phyloP scores from a whole-genome alignment of 2,113 vertebrate species.

The Nannobrachium achirus region DNA sequence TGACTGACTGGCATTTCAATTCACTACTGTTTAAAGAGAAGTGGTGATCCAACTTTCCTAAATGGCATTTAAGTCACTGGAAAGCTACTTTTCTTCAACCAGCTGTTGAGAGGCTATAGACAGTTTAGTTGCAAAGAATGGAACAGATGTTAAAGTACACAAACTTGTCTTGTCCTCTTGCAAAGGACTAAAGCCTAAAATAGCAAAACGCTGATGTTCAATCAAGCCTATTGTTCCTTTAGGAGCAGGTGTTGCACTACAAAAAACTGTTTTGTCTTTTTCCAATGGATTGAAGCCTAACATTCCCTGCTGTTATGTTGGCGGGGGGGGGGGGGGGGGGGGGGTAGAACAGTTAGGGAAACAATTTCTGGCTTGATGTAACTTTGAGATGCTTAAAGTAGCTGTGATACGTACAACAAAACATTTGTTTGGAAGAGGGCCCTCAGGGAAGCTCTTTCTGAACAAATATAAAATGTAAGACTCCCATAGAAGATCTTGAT shows the following conservation, averaged over 20 bases:
- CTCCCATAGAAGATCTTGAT: constrained; percentile 24
- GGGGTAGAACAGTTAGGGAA: neutral
- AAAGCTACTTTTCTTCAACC: constrained; percentile 20
- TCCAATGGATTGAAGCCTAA: neutral
- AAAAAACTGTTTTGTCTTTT: neutral
- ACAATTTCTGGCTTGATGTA: constrained; percentile 15
- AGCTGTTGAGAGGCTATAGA: constrained; percentile 40
- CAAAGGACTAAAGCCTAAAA: constrained; percentile 16
- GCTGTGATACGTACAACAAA: constrained; percentile 14
- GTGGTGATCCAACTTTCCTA: neutral
- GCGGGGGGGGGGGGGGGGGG: no score
- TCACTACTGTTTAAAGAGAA: constrained; percentile 23
- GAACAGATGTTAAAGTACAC: constrained; percentile 38
- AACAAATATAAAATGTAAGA: constrained; percentile 20
- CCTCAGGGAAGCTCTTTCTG: constrained; percentile 36
- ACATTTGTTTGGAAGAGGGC: constrained; percentile 24
- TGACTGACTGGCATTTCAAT: no score
- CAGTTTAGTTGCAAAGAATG: constrained; percentile 21
- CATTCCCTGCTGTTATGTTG: neutral
- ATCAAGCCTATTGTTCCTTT: constrained; percentile 7
- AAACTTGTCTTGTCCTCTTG: constrained; percentile 30
- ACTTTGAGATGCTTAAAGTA: constrained; percentile 21
- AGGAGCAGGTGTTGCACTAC: neutral
- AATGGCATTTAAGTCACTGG: neutral
- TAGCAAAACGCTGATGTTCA: constrained; percentile 23